phyloP scores from a whole-genome alignment of 2,113 vertebrate species.

The Chiloscyllium plagiosum region DNA sequence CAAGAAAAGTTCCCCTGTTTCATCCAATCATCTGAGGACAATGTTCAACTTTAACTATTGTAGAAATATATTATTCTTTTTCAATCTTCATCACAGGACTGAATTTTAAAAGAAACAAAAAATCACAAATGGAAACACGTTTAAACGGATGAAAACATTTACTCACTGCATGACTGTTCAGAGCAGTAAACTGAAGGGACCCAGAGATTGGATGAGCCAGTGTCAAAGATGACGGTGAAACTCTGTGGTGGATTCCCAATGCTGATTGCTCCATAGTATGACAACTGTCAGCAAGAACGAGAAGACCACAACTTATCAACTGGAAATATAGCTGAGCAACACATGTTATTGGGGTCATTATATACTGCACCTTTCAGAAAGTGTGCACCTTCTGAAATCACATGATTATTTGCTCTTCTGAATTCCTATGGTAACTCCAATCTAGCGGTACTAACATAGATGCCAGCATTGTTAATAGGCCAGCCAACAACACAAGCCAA shows the following conservation, averaged over 20 bases:
- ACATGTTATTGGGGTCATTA: not conserved
- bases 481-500: too few relatives aligned
- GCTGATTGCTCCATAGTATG: conserved; percentile 69
- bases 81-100: too few relatives aligned
- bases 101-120: not conserved
- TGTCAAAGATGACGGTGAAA: conserved; percentile 80
- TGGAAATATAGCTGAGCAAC: not conserved
- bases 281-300: not conserved
- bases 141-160: not conserved
- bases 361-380: not conserved
- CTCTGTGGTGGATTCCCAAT: conserved; percentile 73
- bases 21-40: not conserved
- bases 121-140: not conserved
- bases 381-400: not conserved
- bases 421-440: too few relatives aligned
- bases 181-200: conserved; percentile 71
- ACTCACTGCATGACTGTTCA: conserved; percentile 21
- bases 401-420: too few relatives aligned
- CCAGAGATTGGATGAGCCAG: conserved; percentile 81
- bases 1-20: not conserved
- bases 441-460: too few relatives aligned
- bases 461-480: too few relatives aligned
- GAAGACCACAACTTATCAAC: too few relatives aligned
- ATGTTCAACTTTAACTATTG: not conserved
- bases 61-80: not conserved